Base-by-base conservation (phyloP, 2,113 vertebrate species). In the Scomber scombrus region DNA sequence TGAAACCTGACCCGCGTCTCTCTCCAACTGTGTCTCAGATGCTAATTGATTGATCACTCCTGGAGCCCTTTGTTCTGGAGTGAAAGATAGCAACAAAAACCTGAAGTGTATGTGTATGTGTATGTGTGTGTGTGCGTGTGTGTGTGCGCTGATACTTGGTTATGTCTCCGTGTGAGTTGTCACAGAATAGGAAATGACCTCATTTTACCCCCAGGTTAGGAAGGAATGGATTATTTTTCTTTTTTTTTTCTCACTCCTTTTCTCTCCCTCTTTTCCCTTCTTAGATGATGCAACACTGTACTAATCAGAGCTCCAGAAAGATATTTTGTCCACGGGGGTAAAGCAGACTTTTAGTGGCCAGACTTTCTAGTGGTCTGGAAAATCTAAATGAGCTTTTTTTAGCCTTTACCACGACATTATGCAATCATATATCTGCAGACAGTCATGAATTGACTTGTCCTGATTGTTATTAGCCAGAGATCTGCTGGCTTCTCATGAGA, bases 141-240 rank as follows among this genome's bases (percentile, higher is more conserved):
- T 77, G 77, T 8, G 46, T 56, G 52, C 56, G 16, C 47, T 5
- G 78, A 78, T 58, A 75, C 78, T 80, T 54, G 63, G 75, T 82
- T 65, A 46, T 64, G 85, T 88, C 78, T 85, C 79, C 60, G 51
- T 91, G 89, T 85, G 87, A 88, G 90, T 91, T 92, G 91, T 94
- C 92, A 90, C 88, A 86, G 80, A 91, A 80, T 56, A 94, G 95
- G 94, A 95, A 95, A 93, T 95, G 91, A 95, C 94, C 94, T 92
- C 82, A 92, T 86, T 74, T 87, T 93, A 93, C 93, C 92, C 92
- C 76, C 76, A 83, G 87, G 92, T 91, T 91, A 90, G 89, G 88
- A 87, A 89, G 92, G 91, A 92, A 89, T 79, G 62, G 86, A 91
- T 90, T 93, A 91, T 92, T 92, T 88, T 89, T 85, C 71, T 89